Evolutionary conservation across 2,888 invertebrate species (phyloP), one percentile per base, ranked within the genome.

Genomic region (Tenthredo distinguenda): DNA sequence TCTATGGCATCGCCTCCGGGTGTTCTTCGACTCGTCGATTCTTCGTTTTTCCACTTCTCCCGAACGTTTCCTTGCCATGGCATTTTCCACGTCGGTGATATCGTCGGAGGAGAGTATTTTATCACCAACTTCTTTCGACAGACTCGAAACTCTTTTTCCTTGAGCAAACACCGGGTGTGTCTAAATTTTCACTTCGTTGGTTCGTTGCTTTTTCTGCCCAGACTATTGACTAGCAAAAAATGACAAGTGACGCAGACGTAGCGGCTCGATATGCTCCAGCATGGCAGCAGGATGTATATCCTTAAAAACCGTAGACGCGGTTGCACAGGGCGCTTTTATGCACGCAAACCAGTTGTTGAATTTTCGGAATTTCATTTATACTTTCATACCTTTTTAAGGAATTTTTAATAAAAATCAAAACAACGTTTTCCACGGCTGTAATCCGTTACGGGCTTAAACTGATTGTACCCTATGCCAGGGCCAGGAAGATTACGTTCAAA

Each of bases 91-190:
- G 50, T 77, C 50, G 18, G 34, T 77, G 34, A 47, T 77, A 77
- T 77, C n/a, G 77, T 77, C 50, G 55, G 15, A 18, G 18, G 55
- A 77, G 18, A 77, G 77, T 47, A 77, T 77, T 77, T 77, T 77
- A 77, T 55, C 50, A 34, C 50, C 77, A 34, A 43, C 40, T 77
- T 77, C 76, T 77, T 77, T 74, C 74, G 76, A 10, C 50, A 31
- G 34, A 50, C 50, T 77, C 31, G 76, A 31, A 77, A 77, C 50
- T 77, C 50, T 34, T 77, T 34, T 77, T 50, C 31, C 77, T 50
- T 50, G 47, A 77, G 77, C 31, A 77, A 77, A 77, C 77, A 77
- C 40, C 74, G 74, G 74, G 74, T 43, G 74, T 40, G 74, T 74
- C 74, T 74, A 21, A 31, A 77, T 77, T 77, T 77, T 26, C 81